These are phyloP conservation scores for Diglossa brunneiventris DNA, from an alignment of 2,113 vertebrate genomes.

Conservation along the genomic window DNA sequence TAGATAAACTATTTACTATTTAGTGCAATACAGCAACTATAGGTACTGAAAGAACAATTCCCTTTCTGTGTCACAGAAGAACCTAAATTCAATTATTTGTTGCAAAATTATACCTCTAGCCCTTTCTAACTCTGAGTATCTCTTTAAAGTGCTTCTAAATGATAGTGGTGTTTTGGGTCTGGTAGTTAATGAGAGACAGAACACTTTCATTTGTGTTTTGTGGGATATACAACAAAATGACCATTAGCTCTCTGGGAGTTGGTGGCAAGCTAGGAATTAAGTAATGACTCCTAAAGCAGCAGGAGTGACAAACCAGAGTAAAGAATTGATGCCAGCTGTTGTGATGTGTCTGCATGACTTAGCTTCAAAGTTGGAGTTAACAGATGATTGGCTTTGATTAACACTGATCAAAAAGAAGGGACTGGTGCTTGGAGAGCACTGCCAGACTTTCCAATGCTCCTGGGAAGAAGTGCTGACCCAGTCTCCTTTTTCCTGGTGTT, in stretches of 20 bases:
- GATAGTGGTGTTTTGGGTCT: background rate
- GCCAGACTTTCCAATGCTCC: background rate
- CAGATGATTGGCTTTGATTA: background rate
- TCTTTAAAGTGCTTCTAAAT: background rate
- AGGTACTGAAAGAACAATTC: background rate
- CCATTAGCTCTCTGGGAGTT: background rate
- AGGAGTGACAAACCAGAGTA: background rate
- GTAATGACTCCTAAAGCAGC: background rate
- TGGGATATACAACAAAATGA: background rate
- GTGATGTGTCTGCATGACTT: background rate
- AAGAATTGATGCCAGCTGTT: background rate
- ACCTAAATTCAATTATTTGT: background rate
- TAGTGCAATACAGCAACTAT: background rate
- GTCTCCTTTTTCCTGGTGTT: background rate
- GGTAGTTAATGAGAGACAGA: background rate
- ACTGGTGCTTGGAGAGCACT: background rate
- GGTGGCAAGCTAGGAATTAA: background rate
- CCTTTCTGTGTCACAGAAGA: background rate
- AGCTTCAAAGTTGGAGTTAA: background rate
- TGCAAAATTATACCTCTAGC: background rate
- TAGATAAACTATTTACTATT: no score
- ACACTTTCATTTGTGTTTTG: background rate
- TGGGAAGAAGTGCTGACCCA: background rate
- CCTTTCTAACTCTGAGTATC: background rate
- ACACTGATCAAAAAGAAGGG: constrained; percentile 10